Evolutionary conservation across 2,113 vertebrate species (phyloP).

Genomic region (Phyllostomus discolor): DNA sequence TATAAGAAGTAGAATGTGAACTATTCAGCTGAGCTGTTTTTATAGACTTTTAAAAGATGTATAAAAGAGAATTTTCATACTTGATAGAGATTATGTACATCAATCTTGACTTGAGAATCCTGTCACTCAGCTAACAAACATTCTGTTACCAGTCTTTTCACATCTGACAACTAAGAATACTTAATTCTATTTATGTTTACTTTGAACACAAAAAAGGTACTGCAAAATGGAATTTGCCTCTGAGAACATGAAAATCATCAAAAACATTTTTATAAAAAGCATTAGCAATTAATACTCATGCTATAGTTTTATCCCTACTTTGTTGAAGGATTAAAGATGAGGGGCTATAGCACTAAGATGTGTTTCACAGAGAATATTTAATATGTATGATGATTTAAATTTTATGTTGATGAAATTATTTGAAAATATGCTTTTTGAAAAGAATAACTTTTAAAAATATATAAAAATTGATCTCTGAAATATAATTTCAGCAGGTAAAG

Average conservation of each 20-base stretch:
- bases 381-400: background rate
- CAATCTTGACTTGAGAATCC: background rate
- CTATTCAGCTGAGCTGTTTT: background rate
- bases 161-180: background rate
- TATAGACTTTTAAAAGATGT: background rate
- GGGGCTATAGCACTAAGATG: background rate
- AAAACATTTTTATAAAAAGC: background rate
- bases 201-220: background rate
- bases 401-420: background rate
- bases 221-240: background rate
- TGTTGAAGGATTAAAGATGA: slow-evolving; percentile 33
- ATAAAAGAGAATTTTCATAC: background rate
- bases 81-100: background rate
- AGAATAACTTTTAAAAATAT: background rate
- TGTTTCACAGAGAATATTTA: slow-evolving; percentile 6
- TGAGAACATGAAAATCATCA: slow-evolving; percentile 5
- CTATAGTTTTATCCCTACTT: background rate
- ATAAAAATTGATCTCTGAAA: slow-evolving; percentile 1
- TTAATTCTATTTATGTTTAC: slow-evolving; percentile 18
- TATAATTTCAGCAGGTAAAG: background rate
- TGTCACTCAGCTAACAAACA: background rate
- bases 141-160: background rate
- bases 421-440: background rate
- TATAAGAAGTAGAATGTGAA: background rate
- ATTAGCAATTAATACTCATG: background rate